A percentile compares a stretch with the other conserved stretches of the same genome.
Evolutionary conservation across 2,888 invertebrate species (phyloP).

Genomic region (Myopa testacea): DNA sequence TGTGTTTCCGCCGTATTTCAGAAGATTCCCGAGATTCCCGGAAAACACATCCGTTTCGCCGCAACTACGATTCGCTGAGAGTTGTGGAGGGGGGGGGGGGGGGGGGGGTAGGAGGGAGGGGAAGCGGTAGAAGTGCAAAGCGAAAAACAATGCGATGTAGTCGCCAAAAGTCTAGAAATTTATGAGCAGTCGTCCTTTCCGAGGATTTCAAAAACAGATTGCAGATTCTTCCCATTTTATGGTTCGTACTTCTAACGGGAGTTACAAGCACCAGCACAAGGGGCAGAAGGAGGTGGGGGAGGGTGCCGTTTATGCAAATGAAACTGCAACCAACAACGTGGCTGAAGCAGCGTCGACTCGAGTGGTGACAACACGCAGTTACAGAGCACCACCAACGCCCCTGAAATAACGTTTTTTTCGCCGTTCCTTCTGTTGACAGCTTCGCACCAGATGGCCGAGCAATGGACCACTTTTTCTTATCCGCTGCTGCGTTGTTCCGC

Average conservation of each 20-base stretch:
- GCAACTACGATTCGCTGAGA: background rate
- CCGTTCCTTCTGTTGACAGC: background rate
- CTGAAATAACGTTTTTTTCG: background rate
- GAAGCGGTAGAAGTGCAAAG: background rate
- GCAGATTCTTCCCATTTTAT: constrained; percentile 10
- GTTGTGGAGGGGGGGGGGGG: background rate
- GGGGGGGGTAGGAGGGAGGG: background rate
- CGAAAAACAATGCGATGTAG: constrained; percentile 27
- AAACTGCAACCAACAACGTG: background rate
- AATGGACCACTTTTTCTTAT: background rate
- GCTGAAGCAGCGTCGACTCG: constrained; percentile 1
- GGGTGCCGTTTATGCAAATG: constrained; percentile 27
- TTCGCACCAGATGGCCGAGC: no score
- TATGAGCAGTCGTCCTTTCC: constrained; percentile 29
- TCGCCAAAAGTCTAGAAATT: constrained; percentile 31
- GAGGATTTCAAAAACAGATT: constrained; percentile 37
- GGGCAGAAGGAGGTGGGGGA: background rate
- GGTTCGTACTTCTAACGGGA: background rate
- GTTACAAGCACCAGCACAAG: background rate
- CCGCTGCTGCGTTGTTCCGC: background rate
- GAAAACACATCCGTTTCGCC: constrained; percentile 8
- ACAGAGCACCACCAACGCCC: background rate
- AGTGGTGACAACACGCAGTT: background rate
- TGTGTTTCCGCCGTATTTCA: constrained; percentile 12
- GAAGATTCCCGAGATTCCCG: constrained; percentile 18